Conservation (phyloP, 2,888 invertebrate genomes). For the Microctonus hyperodae region DNA sequence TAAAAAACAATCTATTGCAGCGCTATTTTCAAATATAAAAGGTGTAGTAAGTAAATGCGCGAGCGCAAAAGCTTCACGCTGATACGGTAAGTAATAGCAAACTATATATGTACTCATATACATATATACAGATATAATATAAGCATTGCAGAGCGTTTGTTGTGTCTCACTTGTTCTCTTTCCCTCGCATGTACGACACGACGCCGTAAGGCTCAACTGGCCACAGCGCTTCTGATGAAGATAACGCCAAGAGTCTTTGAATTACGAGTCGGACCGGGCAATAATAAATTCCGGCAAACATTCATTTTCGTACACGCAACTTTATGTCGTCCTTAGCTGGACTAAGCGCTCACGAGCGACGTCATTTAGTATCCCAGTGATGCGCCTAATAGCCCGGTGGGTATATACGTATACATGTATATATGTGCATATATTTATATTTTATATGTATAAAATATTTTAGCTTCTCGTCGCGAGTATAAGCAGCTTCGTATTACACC, state of each 20-base stretch:
- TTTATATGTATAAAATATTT: too few species aligned
- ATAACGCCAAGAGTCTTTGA: slow-evolving; percentile 62
- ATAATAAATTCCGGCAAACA: slow-evolving; percentile 63
- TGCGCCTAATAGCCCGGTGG: slow-evolving; percentile 57
- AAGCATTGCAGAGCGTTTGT: background rate
- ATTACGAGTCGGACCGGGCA: slow-evolving; percentile 59
- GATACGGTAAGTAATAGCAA: slow-evolving; percentile 22
- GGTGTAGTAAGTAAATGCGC: background rate
- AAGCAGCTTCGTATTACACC: slow-evolving; percentile 2
- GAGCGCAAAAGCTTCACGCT: background rate
- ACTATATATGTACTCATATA: background rate
- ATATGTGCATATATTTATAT: too few species aligned
- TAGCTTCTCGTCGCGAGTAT: background rate
- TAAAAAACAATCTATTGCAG: background rate
- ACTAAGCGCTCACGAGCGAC: slow-evolving; percentile 59
- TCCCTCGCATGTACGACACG: background rate
- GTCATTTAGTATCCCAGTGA: slow-evolving; percentile 62
- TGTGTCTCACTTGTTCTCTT: background rate
- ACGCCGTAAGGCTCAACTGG: slow-evolving; percentile 31
- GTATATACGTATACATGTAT: background rate
- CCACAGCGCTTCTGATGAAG: slow-evolving; percentile 56
- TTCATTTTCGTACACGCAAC: slow-evolving; percentile 63
- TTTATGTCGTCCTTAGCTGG: slow-evolving; percentile 61
- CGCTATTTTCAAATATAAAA: background rate
- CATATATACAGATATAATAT: background rate